Evolutionary conservation across 2,113 vertebrate species (phyloP).

Genomic region (Hippolais icterina): DNA sequence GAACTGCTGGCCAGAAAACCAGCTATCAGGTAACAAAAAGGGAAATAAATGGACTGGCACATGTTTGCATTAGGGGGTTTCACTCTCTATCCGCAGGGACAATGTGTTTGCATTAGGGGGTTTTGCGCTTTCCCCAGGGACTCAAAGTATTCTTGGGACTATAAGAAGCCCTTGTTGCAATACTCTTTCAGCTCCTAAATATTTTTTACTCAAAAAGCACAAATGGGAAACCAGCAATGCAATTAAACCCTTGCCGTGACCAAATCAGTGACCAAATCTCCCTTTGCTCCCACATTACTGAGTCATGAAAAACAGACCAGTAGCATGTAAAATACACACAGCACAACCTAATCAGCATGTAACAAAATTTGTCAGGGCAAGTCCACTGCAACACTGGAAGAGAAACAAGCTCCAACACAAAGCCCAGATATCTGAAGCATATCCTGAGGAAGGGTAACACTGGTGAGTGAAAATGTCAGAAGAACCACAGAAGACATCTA

Average conservation of each 20-base stretch:
- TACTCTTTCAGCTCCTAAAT: background rate
- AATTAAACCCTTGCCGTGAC: background rate
- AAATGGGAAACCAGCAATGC: background rate
- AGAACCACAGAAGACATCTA: background rate
- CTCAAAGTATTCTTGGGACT: background rate
- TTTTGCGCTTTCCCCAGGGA: background rate
- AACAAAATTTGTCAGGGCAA: background rate
- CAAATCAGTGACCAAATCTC: background rate
- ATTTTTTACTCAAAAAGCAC: background rate
- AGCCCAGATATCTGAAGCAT: background rate
- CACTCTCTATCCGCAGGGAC: background rate
- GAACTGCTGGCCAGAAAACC: background rate
- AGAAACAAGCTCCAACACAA: background rate
- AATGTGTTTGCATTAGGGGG: background rate
- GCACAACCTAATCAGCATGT: background rate
- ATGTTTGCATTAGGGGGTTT: background rate
- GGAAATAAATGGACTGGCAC: background rate
- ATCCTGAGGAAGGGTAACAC: background rate
- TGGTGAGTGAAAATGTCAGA: background rate
- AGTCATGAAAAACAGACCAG: background rate
- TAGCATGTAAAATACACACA: background rate
- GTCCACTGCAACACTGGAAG: background rate
- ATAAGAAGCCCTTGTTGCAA: background rate
- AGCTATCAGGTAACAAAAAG: background rate
- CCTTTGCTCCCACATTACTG: background rate